phyloP scores from a whole-genome alignment of 1,140 invertebrate species.

The Lepidurus apus region DNA sequence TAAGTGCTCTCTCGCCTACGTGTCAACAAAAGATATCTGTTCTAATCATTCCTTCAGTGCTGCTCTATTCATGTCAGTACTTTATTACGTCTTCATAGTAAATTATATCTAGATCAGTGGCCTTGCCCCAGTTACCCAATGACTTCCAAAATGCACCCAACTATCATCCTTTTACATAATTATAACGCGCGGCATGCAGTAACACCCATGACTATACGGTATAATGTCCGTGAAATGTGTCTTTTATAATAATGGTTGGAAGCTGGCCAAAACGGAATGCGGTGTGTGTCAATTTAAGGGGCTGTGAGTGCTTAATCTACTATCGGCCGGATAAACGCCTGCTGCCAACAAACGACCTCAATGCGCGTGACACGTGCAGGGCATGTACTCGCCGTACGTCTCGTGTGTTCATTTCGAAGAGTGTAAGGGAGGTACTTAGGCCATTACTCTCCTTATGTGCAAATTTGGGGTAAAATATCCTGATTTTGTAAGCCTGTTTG shows the following conservation, averaged over 20 bases:
- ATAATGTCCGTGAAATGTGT: background rate
- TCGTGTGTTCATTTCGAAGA: background rate
- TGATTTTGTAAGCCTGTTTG: background rate
- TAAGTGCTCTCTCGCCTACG: too few relatives aligned
- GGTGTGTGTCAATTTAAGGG: background rate
- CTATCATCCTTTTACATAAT: too few relatives aligned
- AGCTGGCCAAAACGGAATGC: background rate
- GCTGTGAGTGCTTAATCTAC: conserved; percentile 8
- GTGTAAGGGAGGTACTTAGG: background rate
- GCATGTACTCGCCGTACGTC: background rate
- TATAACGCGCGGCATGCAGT: too few relatives aligned
- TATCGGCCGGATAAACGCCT: background rate
- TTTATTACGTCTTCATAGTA: too few relatives aligned
- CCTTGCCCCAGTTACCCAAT: too few relatives aligned
- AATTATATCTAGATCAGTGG: too few relatives aligned
- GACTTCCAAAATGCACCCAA: too few relatives aligned
- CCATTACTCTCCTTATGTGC: background rate
- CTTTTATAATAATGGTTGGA: background rate
- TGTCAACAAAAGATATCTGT: too few relatives aligned
- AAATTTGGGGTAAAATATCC: conserved; percentile 13
- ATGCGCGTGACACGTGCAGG: background rate
- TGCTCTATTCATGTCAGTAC: too few relatives aligned
- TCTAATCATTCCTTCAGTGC: too few relatives aligned
- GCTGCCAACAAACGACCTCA: background rate
- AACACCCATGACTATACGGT: too few relatives aligned